phyloP scores from a whole-genome alignment of 1,140 invertebrate species.

The Rhagoletis zephyria region DNA sequence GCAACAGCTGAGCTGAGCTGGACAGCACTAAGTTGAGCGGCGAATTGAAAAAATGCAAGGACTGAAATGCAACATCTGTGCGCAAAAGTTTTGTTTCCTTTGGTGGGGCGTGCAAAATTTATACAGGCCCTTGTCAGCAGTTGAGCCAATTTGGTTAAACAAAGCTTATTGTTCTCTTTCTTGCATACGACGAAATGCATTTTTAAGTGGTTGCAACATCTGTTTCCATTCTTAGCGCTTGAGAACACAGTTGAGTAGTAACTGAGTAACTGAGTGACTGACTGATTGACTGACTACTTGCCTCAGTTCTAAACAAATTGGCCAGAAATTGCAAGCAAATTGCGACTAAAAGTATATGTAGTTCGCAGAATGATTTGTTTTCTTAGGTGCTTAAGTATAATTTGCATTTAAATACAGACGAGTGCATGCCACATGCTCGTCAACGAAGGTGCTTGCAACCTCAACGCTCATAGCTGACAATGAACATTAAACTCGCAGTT shows the following conservation, averaged over 20 bases:
- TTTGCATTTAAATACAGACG: background rate
- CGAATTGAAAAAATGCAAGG: background rate
- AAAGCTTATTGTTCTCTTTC: background rate
- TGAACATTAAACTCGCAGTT: too few relatives aligned
- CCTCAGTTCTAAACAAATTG: constrained; percentile 33
- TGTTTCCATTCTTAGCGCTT: background rate
- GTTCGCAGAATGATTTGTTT: background rate
- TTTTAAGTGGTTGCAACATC: constrained; percentile 49
- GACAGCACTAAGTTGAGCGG: background rate
- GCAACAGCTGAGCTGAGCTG: constrained; percentile 14
- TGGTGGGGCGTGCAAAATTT: background rate
- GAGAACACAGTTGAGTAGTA: background rate
- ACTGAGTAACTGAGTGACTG: constrained; percentile 16
- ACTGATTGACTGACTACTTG: constrained; percentile 2
- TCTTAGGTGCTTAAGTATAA: background rate
- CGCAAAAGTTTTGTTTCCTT: background rate
- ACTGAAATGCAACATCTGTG: constrained; percentile 29
- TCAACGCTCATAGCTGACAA: too few relatives aligned
- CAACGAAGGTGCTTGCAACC: background rate
- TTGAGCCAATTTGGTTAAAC: background rate
- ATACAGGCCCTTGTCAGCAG: background rate
- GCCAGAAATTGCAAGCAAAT: background rate
- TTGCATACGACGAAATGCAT: constrained; percentile 12
- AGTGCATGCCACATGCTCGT: background rate
- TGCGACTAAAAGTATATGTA: background rate